Evolutionary conservation across 2,888 invertebrate species (phyloP), one percentile per base, ranked within the genome.

Genomic region (Netelia virgata): DNA sequence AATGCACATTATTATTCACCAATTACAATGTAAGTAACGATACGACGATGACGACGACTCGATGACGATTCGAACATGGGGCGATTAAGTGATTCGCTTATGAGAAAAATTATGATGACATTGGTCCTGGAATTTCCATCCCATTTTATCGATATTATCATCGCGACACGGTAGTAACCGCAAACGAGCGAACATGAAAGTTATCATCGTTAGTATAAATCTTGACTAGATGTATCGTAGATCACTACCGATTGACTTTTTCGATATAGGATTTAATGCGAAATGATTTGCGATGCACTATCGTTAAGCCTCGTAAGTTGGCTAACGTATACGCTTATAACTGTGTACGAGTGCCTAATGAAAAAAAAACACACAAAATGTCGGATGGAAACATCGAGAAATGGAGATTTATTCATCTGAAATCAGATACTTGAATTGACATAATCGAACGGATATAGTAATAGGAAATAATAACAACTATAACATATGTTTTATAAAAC

Each of bases 41-140:
- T 28, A 11, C 64, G 20, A 75, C 18, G 63, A 64, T 43, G 63
- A 70, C 36, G 36, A 68, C 53, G 18, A 73, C 23, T 47, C 20
- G 78, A 78, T 70, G 80, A 84, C 73, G 61, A 70, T 63, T 66
- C 73, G 68, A 61, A 41, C 74, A 61, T 43, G 10, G 23, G 43
- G 18, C 74, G 84, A 82, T 85, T 50, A 63, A 79, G 66, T 41
- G 75, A 72, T 82, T 85, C 72, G 85, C 82, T 85, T 85, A 85
- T 85, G 75, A 66, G 78, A 85, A 85, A 85, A 85, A 82, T 85
- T 82, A 79, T 79, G 82, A 82, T 82, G 82, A 82, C 85, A 72
- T 68, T 85, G 55, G 79, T 85, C 53, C n/a, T 72, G 82, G 75
- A 61, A 82, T 82, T 85, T 82, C 72, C 79, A 79, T 79, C 76